These are phyloP conservation scores for Platycheirus rosarum DNA, from an alignment of 2,888 invertebrate genomes.

Conservation along the genomic window DNA sequence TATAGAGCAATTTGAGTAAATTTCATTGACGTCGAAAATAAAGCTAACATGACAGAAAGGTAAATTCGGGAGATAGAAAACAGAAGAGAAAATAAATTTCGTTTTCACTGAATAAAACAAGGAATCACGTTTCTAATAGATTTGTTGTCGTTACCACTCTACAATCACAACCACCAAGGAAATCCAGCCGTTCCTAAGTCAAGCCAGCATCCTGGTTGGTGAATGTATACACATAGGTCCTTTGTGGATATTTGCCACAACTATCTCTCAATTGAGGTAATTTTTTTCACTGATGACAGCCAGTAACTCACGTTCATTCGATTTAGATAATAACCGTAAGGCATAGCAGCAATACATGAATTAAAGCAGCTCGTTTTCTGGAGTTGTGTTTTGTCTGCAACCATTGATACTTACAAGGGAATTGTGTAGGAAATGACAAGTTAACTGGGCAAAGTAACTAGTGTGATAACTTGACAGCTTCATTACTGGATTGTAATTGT, in stretches of 20 bases:
- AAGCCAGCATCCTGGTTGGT: not conserved
- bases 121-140: slow-evolving; percentile 70
- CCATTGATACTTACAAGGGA: not conserved
- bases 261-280: slow-evolving; percentile 68
- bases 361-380: not conserved
- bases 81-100: slow-evolving; percentile 58
- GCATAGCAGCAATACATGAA: slow-evolving; percentile 33
- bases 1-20: slow-evolving; percentile 64
- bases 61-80: slow-evolving; percentile 58
- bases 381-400: not conserved
- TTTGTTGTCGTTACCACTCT: slow-evolving; percentile 68
- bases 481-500: slow-evolving; percentile 26
- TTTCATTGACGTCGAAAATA: slow-evolving; percentile 64
- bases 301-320: slow-evolving; percentile 70
- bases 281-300: slow-evolving; percentile 64
- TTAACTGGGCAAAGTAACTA: slow-evolving; percentile 29
- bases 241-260: slow-evolving; percentile 69
- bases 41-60: slow-evolving; percentile 64
- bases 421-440: slow-evolving; percentile 5
- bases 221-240: slow-evolving; percentile 4
- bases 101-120: slow-evolving; percentile 43
- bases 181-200: not conserved
- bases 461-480: too few species aligned
- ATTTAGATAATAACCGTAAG: slow-evolving; percentile 68
- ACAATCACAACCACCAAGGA: slow-evolving; percentile 7